A percentile compares a stretch with the other conserved stretches of the same genome.
These are phyloP conservation scores for Amniataba percoides DNA, from an alignment of 2,797 vertebrate species.

Conservation along the genomic window DNA sequence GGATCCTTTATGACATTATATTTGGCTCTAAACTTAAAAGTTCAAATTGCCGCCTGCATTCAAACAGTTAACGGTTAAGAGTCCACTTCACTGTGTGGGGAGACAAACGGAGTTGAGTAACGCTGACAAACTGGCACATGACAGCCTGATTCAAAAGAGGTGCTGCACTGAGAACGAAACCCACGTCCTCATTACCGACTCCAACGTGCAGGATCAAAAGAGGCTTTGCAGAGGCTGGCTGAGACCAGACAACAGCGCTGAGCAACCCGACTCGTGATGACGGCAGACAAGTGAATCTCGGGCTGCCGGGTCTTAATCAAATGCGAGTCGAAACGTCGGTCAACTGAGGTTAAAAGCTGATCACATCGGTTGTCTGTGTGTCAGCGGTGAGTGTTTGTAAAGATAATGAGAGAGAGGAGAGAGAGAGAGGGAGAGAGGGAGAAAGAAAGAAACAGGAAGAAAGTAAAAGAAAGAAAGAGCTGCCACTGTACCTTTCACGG, in stretches of 20 bases:
- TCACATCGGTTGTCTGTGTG: constrained; percentile 26
- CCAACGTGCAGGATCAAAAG: constrained; percentile 57
- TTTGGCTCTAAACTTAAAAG: constrained; percentile 5
- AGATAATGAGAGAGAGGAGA: constrained; percentile 33
- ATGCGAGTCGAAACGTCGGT: constrained; percentile 43
- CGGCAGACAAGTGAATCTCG: constrained; percentile 42
- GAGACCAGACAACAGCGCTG: constrained; percentile 28
- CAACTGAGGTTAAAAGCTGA: constrained; percentile 57
- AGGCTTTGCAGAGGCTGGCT: constrained; percentile 43
- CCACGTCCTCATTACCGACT: constrained; percentile 63
- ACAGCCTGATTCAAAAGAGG: constrained; percentile 49
- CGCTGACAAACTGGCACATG: constrained; percentile 44
- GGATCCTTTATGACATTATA: constrained; percentile 2
- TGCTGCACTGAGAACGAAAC: constrained; percentile 44
- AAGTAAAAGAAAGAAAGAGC: neutral
- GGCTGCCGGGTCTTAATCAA: constrained; percentile 45
- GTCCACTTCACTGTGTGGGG: constrained; percentile 40
- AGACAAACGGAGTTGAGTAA: constrained; percentile 40
- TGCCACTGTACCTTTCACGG: constrained; percentile 91
- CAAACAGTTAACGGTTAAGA: constrained; percentile 30
- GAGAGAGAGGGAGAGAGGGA: neutral
- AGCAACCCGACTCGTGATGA: constrained; percentile 41
- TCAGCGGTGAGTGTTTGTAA: constrained; percentile 38
- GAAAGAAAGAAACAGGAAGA: neutral
- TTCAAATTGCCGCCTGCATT: constrained; percentile 22